Conservation (phyloP, 2,888 invertebrate genomes). For the Ormyrus labotus region DNA sequence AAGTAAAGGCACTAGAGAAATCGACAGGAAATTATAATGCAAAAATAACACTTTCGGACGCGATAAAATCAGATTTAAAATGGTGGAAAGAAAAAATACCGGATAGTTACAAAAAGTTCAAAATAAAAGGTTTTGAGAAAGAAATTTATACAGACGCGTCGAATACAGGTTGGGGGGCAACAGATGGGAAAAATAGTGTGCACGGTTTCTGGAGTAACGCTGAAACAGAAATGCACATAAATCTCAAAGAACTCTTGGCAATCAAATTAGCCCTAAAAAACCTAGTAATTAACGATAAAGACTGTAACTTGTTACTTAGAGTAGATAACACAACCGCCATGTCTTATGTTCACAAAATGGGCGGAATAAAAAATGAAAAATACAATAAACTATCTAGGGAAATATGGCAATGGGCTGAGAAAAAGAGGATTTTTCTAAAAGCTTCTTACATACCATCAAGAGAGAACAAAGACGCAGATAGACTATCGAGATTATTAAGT, state of each 20-base stretch:
- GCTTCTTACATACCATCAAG: constrained; percentile 46
- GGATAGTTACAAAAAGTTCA: not conserved
- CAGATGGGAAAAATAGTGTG: constrained; percentile 15
- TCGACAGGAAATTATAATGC: not conserved
- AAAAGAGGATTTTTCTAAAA: constrained; percentile 23
- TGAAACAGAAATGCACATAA: too few species aligned
- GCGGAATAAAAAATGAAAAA: constrained; percentile 27
- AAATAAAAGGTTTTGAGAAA: too few species aligned
- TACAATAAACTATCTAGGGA: constrained; percentile 23
- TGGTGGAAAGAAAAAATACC: too few species aligned
- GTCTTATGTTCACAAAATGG: constrained; percentile 52
- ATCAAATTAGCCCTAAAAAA: constrained; percentile 20
- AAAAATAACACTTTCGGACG: not conserved
- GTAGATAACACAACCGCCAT: constrained; percentile 52
- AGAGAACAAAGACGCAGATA: constrained; percentile 46
- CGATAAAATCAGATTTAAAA: not conserved
- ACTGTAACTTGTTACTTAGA: constrained; percentile 31
- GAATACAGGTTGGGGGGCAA: constrained; percentile 33
- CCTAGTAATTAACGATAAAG: not conserved
- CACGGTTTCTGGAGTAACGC: too few species aligned
- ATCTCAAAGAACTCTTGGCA: constrained; percentile 27
- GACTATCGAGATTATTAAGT: constrained; percentile 38
- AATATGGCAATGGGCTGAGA: constrained; percentile 52
- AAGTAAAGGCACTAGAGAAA: not conserved
- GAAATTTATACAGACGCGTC: constrained; percentile 38